phyloP scores from a whole-genome alignment of 2,113 vertebrate genomes.

The Seriola dumerili region DNA sequence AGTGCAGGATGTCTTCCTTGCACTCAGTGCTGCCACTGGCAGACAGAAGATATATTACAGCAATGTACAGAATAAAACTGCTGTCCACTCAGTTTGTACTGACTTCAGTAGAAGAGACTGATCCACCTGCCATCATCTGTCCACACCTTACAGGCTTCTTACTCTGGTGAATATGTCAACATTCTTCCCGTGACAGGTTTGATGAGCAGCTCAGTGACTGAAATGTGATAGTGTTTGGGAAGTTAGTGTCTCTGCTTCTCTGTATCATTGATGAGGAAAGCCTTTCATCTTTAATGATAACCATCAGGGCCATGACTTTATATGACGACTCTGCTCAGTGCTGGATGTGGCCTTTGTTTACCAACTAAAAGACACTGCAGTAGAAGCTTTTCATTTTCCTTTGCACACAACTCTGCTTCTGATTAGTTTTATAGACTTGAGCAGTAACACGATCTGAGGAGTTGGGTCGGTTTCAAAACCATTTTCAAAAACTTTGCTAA shows the following conservation, averaged over 20 bases:
- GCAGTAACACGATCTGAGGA: not conserved
- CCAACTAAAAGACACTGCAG: not conserved
- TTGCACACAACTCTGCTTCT: constrained; percentile 10
- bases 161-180: not conserved
- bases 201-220: not conserved
- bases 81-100: not conserved
- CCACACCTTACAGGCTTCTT: not conserved
- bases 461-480: not conserved
- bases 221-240: not conserved
- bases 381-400: not conserved
- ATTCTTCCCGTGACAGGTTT: not conserved
- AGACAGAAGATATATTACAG: not conserved
- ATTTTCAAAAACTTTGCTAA: not conserved
- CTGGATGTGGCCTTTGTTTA: not conserved
- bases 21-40: not conserved
- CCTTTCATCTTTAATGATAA: not conserved
- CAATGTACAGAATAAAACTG: not conserved
- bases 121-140: too few species aligned
- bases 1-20: not conserved
- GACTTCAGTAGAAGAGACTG: not conserved
- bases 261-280: not conserved
- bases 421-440: not conserved
- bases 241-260: not conserved
- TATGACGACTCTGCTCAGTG: not conserved
- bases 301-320: constrained; percentile 1